Percentiles rank a stretch among this genome's conserved stretches.
phyloP scores from a whole-genome alignment of 2,797 vertebrate species.

The Margarornis squamiger region DNA sequence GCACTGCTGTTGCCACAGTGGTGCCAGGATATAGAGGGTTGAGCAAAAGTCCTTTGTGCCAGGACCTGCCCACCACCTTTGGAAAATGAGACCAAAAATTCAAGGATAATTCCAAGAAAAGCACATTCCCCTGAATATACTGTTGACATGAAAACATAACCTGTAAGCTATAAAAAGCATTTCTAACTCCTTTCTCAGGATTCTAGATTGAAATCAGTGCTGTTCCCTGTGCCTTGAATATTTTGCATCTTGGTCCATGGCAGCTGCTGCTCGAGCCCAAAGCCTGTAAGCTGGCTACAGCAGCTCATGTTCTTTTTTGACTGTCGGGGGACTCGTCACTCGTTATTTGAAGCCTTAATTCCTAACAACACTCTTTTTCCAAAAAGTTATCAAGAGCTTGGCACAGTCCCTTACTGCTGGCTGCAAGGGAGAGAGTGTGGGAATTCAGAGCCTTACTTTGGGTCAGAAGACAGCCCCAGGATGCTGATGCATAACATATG shows the following conservation, averaged over 20 bases:
- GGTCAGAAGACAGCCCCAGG: conserved; percentile 32
- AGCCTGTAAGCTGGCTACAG: neutral
- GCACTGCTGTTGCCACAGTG: neutral
- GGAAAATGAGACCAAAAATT: neutral
- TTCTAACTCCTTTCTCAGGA: neutral
- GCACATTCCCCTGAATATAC: neutral
- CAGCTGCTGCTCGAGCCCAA: neutral
- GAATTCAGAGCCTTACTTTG: conserved; percentile 27
- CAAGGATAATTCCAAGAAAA: neutral
- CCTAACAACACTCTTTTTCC: conserved; percentile 48
- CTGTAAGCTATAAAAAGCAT: neutral
- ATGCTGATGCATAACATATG: conserved; percentile 47
- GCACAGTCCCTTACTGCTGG: conserved; percentile 1
- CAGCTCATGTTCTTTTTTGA: neutral
- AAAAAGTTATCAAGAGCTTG: conserved; percentile 51
- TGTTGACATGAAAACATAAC: neutral
- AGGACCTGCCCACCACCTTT: neutral
- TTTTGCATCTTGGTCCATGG: neutral
- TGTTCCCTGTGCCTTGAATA: neutral
- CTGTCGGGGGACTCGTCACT: neutral
- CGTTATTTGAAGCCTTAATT: conserved; percentile 16
- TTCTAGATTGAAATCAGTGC: neutral
- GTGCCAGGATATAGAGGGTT: neutral
- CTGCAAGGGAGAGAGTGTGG: neutral
- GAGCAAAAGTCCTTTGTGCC: neutral